phyloP scores from a whole-genome alignment of 1,140 invertebrate species.

The Orchesella cincta region DNA sequence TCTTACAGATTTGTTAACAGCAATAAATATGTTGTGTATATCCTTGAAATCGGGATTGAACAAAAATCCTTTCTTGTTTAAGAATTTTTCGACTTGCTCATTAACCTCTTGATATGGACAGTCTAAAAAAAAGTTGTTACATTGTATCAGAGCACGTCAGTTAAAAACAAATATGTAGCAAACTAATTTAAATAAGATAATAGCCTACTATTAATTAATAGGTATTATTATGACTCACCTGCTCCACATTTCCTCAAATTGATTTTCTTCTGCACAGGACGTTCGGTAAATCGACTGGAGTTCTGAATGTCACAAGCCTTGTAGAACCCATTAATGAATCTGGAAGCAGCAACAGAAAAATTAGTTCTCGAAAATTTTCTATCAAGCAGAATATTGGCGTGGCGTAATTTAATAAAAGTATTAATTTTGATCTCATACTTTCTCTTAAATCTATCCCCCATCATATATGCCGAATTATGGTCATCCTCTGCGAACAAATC shows the following conservation, averaged over 20 bases:
- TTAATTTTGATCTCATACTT: neutral
- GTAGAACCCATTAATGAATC: neutral
- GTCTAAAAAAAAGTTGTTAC: no score
- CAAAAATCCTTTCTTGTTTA: constrained; percentile 22
- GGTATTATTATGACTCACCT: no score
- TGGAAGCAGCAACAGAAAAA: neutral
- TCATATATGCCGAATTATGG: neutral
- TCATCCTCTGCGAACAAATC: constrained; percentile 3
- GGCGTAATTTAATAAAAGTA: neutral
- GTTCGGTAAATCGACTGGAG: neutral
- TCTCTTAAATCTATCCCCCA: neutral
- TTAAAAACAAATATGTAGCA: no score
- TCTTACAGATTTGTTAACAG: neutral
- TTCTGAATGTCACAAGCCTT: neutral
- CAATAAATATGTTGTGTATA: neutral
- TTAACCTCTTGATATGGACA: neutral
- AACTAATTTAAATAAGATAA: no score
- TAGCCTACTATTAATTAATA: no score
- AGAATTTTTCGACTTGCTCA: neutral
- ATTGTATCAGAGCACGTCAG: no score
- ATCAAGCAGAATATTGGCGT: neutral
- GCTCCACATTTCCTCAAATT: neutral
- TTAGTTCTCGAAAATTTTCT: neutral
- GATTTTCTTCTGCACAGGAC: neutral
- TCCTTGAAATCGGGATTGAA: neutral